Base-by-base conservation (phyloP, 2,888 invertebrate genomes). In the Chymomyza procnemis region DNA sequence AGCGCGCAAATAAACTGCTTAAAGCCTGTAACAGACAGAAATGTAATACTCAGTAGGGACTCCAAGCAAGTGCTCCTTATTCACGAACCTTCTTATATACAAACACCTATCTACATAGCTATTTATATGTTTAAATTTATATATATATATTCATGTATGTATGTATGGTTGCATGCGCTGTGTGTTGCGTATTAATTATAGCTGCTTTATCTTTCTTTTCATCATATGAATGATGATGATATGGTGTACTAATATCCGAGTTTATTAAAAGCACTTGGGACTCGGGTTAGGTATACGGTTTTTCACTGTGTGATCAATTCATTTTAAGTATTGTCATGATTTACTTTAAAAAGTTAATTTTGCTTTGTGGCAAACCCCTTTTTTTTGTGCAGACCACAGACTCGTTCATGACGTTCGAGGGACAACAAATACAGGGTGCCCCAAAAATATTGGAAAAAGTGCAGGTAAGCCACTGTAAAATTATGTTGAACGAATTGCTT, bases 321-420 rank as follows among this genome's bases (percentile, higher is more conserved):
- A 26, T 26, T 26, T 26, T 26, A 6, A 26, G 26, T 8, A 26
- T 4, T 26, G 26, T 26, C 26, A 26, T 26, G 26, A 3, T 26
- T 26, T 4, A 3, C 6, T 26, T 26, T 26, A 6, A 4, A 26
- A 26, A 26, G 26, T 26, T 26, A 6, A 3, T 6, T 0, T 26
- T 26, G 26, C 1, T 26, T 26, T 26, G 8, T 26, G 26, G 26
- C 26, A 26, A 26, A 26, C 4, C n/a, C 8, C 16, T 68, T 18
- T 65, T 74, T 92, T 18, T 65, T 74, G 92, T 93, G 48, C 90
- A 97, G 97, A 94, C 95, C 65, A 96, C 96, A 90, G 95, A 95
- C 78, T 97, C 97, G 9, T 96, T 97, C 90, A 97, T 98, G 98
- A 96, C 97, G 52, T 98, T 99, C 92, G 98, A 98, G 92, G 98